phyloP scores from a whole-genome alignment of 2,888 invertebrate species.

The Diplolepis rosae region DNA sequence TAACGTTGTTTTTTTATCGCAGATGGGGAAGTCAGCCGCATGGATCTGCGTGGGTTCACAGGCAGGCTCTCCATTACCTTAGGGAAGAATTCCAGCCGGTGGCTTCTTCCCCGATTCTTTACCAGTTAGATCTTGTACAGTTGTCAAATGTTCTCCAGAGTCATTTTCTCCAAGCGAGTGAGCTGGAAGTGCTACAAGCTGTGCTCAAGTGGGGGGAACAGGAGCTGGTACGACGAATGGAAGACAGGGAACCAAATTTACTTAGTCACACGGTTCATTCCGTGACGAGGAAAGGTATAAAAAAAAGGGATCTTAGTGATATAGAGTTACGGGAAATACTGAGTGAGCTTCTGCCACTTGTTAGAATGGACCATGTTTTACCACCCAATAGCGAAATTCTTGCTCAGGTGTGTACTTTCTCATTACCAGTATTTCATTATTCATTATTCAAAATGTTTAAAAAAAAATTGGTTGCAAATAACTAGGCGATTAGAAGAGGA shows the following conservation, averaged over 20 bases:
- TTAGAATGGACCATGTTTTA: constrained; percentile 92
- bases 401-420: constrained; percentile 76
- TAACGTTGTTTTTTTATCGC: background rate
- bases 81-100: constrained; percentile 93
- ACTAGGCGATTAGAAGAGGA: constrained; percentile 80
- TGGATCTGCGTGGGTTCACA: constrained; percentile 93
- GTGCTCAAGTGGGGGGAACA: constrained; percentile 93
- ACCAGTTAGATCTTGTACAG: constrained; percentile 85
- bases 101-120: constrained; percentile 82
- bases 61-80: constrained; percentile 92
- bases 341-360: constrained; percentile 87
- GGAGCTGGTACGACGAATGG: constrained; percentile 86
- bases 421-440: too few relatives aligned
- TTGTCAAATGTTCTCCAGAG: constrained; percentile 84
- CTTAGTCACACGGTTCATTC: constrained; percentile 95
- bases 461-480: too few relatives aligned
- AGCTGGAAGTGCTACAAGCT: constrained; percentile 90
- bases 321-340: constrained; percentile 89
- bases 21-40: constrained; percentile 92
- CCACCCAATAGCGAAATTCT: constrained; percentile 88
- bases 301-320: constrained; percentile 88
- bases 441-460: background rate
- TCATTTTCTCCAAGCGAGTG: constrained; percentile 89
- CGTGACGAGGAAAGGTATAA: constrained; percentile 88
- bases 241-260: constrained; percentile 92